Base-by-base conservation (phyloP, 2,113 vertebrate species). In the Dasypus novemcinctus region DNA sequence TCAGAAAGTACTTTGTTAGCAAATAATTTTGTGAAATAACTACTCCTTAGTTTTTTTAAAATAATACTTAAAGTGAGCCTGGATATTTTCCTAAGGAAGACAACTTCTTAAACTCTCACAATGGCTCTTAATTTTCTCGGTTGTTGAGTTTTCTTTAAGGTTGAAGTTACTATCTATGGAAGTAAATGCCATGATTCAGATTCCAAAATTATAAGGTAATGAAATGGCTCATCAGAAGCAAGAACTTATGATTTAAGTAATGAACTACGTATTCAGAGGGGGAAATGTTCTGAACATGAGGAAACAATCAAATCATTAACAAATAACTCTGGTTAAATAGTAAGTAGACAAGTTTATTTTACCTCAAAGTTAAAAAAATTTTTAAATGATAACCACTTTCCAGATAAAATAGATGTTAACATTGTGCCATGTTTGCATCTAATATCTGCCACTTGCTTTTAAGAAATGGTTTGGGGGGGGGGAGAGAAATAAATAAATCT, bases 191-290 rank as follows among this genome's bases (percentile, higher is more conserved):
- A 21, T 72, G 36, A 43, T 27, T 27, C 41, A 84, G 14, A 85
- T 29, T 87, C n/a, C 11, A 86, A 88, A 89, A 93, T n/a, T 63
- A 66, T 31, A 94, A 89, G 74, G 75, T 41, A 93, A 95, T 69
- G 11, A 82, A 93, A 59, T 87, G 91, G 27, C 61, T 43, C 27
- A 36, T 84, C 52, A 41, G 87, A 95, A 93, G 59, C 1, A 80
- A 38, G 78, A 88, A 27, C 43, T 72, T 74, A 74, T 0, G 61
- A 33, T 49, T 93, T 49, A 31, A 57, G 86, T 87, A 92, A 9
- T 72, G 89, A 89, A 80, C 85, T 36, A 68, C 46, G 90, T 46
- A 63, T 82, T 84, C 52, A 29, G 63, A 31, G 36, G 14, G 36
- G 5, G 87, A 10, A 52, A 25, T 63, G 41, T 49, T 57, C 13